A percentile compares a stretch with the other conserved stretches of the same genome.
Evolutionary conservation across 2,888 invertebrate species (phyloP).

Genomic region (Ennomos erosarius): DNA sequence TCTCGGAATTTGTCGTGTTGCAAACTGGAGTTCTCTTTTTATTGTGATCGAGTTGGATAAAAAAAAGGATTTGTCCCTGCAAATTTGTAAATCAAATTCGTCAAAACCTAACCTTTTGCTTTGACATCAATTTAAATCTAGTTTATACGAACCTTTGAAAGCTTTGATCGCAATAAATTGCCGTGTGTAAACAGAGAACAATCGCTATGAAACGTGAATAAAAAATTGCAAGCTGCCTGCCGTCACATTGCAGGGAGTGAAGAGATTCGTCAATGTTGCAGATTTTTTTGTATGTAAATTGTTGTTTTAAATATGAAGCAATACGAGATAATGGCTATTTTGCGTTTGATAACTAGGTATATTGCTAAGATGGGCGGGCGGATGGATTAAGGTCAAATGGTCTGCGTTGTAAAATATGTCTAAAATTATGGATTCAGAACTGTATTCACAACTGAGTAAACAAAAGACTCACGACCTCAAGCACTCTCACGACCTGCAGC

Average conservation of each 20-base stretch:
- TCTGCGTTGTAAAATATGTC: no score
- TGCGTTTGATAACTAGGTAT: no score
- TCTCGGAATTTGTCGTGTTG: constrained; percentile 28
- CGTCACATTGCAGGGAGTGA: not conserved
- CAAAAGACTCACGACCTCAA: no score
- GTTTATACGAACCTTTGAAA: not conserved
- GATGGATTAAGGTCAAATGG: no score
- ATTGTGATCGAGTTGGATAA: constrained; percentile 15
- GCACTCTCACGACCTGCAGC: no score
- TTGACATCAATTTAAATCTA: not conserved
- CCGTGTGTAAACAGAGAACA: not conserved
- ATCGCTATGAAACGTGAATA: not conserved
- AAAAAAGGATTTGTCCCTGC: constrained; percentile 8
- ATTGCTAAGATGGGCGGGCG: no score
- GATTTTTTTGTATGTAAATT: not conserved
- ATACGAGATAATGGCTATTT: no score
- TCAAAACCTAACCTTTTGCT: not conserved
- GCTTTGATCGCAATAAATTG: not conserved
- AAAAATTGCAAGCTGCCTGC: not conserved
- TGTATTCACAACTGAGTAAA: no score
- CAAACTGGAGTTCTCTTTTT: constrained; percentile 16
- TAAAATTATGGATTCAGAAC: no score
- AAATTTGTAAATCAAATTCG: constrained; percentile 17
- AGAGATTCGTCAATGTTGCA: not conserved
- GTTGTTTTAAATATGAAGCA: no score